These are phyloP conservation scores for Chamaetylas fuelleborni DNA, from an alignment of 2,113 vertebrate genomes.

Conservation along the genomic window DNA sequence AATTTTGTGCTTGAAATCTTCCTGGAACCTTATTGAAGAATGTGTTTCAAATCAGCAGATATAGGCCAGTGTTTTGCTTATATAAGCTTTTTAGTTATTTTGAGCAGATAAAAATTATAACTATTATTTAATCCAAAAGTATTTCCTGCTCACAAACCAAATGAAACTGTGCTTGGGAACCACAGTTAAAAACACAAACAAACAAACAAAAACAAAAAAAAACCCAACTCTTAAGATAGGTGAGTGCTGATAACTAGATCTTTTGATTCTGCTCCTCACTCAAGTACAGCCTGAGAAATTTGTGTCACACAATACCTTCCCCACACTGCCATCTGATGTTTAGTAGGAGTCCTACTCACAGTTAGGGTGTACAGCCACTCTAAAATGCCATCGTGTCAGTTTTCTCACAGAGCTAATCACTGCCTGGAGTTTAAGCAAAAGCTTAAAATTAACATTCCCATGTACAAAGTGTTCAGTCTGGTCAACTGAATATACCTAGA, in stretches of 20 bases:
- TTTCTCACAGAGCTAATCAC: background rate
- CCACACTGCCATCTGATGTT: conserved; percentile 35
- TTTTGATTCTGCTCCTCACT: background rate
- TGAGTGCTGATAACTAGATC: background rate
- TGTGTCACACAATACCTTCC: background rate
- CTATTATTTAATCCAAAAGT: background rate
- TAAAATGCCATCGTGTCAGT: background rate
- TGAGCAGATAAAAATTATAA: background rate
- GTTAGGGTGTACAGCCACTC: background rate
- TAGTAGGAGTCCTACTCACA: background rate
- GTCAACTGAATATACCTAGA: background rate
- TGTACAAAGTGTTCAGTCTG: background rate
- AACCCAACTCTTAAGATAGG: background rate
- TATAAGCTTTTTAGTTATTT: background rate
- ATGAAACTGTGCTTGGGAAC: background rate
- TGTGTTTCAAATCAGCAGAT: background rate
- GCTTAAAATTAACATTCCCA: background rate
- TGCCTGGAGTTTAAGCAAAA: background rate
- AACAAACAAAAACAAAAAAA: too few relatives aligned
- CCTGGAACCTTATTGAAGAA: background rate
- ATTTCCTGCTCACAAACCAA: background rate
- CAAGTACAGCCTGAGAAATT: background rate
- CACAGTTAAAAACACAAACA: background rate
- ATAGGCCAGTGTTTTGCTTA: background rate
- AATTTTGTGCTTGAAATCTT: background rate